phyloP scores from a whole-genome alignment of 2,888 invertebrate species.

The Hecatera dysodea region DNA sequence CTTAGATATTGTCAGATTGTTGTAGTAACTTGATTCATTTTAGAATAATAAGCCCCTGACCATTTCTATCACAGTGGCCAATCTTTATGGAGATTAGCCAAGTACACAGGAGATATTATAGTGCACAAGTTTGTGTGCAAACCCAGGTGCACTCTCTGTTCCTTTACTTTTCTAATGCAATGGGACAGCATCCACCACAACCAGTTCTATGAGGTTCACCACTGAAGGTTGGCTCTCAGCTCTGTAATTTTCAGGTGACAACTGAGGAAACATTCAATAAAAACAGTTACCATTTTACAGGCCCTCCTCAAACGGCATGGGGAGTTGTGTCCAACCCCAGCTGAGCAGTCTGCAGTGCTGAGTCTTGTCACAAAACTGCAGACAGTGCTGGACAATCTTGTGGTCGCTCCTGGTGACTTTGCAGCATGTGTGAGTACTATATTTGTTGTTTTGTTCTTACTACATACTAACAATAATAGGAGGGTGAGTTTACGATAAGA shows the following conservation, averaged over 20 bases:
- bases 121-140: no score
- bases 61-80: no score
- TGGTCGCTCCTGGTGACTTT: conserved; percentile 98
- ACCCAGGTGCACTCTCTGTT: no score
- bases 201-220: no score
- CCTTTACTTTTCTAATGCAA: no score
- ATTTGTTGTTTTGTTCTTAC: not conserved
- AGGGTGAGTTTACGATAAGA: no score
- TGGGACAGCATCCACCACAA: no score
- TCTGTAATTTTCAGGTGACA: not conserved
- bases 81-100: no score
- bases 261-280: not conserved
- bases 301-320: conserved; percentile 97
- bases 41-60: no score
- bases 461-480: not conserved
- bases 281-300: conserved; percentile 85
- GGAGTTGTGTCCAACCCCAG: conserved; percentile 97
- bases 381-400: conserved; percentile 97
- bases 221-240: not conserved
- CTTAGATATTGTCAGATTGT: not conserved
- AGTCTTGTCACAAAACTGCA: conserved; percentile 98
- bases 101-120: no score
- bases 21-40: not conserved
- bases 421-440: conserved; percentile 96
- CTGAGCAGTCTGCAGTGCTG: conserved; percentile 97